Evolutionary conservation across 2,888 invertebrate genomes (phyloP).

Genomic region (Brachypalpus laphriformis): DNA sequence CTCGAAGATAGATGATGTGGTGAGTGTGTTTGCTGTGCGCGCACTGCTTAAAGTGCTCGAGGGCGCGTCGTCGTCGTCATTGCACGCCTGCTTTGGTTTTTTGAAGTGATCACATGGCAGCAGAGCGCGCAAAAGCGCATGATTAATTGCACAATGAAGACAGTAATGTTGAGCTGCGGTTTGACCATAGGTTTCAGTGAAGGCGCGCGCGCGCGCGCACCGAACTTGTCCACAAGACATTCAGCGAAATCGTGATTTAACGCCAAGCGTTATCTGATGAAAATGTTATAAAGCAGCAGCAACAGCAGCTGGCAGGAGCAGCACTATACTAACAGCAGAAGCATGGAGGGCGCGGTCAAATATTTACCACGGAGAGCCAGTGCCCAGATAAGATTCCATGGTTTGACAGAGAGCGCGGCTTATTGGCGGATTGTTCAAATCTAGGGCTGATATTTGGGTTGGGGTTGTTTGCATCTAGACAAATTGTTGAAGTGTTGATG

Average conservation of each 20-base stretch:
- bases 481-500: conserved; percentile 72
- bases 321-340: conserved; percentile 11
- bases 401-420: conserved; percentile 58
- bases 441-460: conserved; percentile 62
- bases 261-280: conserved; percentile 69
- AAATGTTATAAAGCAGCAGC: conserved; percentile 36
- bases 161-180: conserved; percentile 60
- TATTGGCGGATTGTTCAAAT: conserved; percentile 48
- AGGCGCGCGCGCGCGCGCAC: conserved; percentile 27
- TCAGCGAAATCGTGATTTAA: conserved; percentile 71
- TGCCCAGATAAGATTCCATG: conserved; percentile 50
- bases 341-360: conserved; percentile 56
- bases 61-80: conserved; percentile 61
- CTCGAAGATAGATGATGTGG: conserved; percentile 46
- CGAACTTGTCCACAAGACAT: conserved; percentile 58
- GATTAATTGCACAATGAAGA: conserved; percentile 73
- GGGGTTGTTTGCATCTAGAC: conserved; percentile 63
- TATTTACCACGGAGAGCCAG: conserved; percentile 18
- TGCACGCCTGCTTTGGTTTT: conserved; percentile 16
- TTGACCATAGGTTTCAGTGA: conserved; percentile 53
- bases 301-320: conserved; percentile 22
- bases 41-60: conserved; percentile 36
- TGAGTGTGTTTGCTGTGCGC: conserved; percentile 39
- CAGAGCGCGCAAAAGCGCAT: conserved; percentile 56
- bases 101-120: conserved; percentile 44